These are phyloP conservation scores for Agrochola litura DNA, from an alignment of 2,888 invertebrate genomes.

Conservation along the genomic window DNA sequence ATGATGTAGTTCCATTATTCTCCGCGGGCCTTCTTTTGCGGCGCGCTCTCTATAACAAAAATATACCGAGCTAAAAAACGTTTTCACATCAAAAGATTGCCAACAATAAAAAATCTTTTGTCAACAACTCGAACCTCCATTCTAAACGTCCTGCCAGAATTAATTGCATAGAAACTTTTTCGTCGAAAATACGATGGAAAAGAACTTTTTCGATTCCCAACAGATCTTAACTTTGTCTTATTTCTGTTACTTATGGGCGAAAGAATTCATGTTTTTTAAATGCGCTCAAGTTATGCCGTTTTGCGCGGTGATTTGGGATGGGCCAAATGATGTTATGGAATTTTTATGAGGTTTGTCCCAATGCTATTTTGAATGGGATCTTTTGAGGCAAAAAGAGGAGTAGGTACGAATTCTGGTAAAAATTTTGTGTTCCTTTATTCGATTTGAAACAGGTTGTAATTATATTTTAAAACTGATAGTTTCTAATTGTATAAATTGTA, in stretches of 20 bases:
- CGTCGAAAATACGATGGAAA: conserved; percentile 47
- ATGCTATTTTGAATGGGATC: background rate
- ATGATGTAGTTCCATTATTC: too few species aligned
- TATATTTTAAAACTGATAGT: background rate
- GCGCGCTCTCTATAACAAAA: background rate
- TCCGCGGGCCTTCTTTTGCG: too few species aligned
- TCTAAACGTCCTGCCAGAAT: conserved; percentile 49
- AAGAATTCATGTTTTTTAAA: conserved; percentile 62
- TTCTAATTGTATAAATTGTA: background rate
- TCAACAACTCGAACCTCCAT: conserved; percentile 33
- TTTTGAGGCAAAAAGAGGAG: background rate
- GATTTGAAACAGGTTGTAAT: background rate
- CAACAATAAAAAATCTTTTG: conserved; percentile 41
- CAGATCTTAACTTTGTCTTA: conserved; percentile 54
- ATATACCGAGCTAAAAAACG: background rate
- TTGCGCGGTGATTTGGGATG: conserved; percentile 31
- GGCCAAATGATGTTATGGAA: conserved; percentile 1
- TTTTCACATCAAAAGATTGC: conserved; percentile 21
- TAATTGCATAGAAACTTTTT: conserved; percentile 55
- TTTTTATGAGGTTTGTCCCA: background rate
- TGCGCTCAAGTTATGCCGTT: conserved; percentile 42
- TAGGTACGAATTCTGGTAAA: background rate
- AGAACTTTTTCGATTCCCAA: conserved; percentile 66
- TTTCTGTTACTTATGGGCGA: conserved; percentile 43
- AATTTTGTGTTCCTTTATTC: background rate